Evolutionary conservation across 2,113 vertebrate species (phyloP).

Genomic region (Rhinichthys klamathensis): DNA sequence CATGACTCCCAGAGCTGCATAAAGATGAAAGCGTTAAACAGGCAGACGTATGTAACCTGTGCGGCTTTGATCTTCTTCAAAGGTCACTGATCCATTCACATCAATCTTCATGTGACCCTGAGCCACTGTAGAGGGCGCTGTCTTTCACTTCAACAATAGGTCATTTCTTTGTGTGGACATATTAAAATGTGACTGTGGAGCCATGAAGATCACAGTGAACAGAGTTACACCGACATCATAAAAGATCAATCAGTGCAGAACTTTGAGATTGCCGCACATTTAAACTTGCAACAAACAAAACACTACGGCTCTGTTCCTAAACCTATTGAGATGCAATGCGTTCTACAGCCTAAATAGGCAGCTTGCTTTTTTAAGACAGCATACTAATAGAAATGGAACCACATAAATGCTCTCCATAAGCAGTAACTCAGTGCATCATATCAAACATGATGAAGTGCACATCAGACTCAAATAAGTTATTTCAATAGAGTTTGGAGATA

Average conservation of each 20-base stretch:
- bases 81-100: slow-evolving; percentile 70
- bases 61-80: slow-evolving; percentile 76
- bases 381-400: neutral
- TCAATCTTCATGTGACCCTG: slow-evolving; percentile 68
- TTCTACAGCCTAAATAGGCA: neutral
- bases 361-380: neutral
- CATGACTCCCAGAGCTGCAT: slow-evolving; percentile 57
- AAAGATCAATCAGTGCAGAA: neutral
- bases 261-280: neutral
- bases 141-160: slow-evolving; percentile 60
- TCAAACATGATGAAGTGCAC: no score
- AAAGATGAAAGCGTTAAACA: slow-evolving; percentile 76
- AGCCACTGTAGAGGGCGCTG: slow-evolving; percentile 60
- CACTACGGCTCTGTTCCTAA: neutral
- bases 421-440: neutral
- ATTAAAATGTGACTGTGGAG: slow-evolving; percentile 15
- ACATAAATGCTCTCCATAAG: neutral
- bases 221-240: neutral
- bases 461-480: neutral
- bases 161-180: slow-evolving; percentile 37
- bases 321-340: neutral
- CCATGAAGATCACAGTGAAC: slow-evolving; percentile 25
- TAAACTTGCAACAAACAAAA: neutral
- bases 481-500: no score
- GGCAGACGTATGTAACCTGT: slow-evolving; percentile 66